Percentiles rank a stretch among this genome's conserved stretches.
Conservation (phyloP, 2,888 invertebrate species). For the Petrophora chlorosata region DNA sequence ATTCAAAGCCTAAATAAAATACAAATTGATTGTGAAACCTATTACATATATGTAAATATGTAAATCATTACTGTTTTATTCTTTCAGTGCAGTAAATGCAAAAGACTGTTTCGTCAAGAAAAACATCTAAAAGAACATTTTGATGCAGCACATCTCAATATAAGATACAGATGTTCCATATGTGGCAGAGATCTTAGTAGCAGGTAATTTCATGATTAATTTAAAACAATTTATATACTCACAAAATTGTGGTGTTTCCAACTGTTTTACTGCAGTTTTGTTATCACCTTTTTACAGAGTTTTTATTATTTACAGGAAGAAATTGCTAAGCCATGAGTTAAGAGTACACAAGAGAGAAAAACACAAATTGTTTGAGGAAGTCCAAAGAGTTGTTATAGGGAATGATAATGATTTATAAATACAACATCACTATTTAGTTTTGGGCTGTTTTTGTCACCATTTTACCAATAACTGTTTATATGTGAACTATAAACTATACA, state of each 20-base stretch:
- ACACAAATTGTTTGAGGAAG: conserved; percentile 32
- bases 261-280: too few species aligned
- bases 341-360: conserved; percentile 36
- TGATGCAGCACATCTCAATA: conserved; percentile 42
- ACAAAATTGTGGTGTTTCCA: too few species aligned
- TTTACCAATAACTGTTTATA: too few species aligned
- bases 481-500: too few species aligned
- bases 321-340: conserved; percentile 33
- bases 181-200: conserved; percentile 38
- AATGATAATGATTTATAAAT: conserved; percentile 27
- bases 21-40: too few species aligned
- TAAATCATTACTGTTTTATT: not conserved
- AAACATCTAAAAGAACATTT: conserved; percentile 38
- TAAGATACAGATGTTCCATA: conserved; percentile 40
- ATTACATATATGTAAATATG: not conserved
- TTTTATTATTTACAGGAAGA: conserved; percentile 27
- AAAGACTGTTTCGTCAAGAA: conserved; percentile 36
- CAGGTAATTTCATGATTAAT: conserved; percentile 23
- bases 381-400: conserved; percentile 31
- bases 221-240: too few species aligned
- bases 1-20: too few species aligned
- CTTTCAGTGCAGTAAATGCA: conserved; percentile 40
- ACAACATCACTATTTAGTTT: too few species aligned
- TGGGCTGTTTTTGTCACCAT: too few species aligned
- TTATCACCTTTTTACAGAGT: too few species aligned